Evolutionary conservation across 2,888 invertebrate genomes (phyloP).

Genomic region (Scotopteryx bipunctaria): DNA sequence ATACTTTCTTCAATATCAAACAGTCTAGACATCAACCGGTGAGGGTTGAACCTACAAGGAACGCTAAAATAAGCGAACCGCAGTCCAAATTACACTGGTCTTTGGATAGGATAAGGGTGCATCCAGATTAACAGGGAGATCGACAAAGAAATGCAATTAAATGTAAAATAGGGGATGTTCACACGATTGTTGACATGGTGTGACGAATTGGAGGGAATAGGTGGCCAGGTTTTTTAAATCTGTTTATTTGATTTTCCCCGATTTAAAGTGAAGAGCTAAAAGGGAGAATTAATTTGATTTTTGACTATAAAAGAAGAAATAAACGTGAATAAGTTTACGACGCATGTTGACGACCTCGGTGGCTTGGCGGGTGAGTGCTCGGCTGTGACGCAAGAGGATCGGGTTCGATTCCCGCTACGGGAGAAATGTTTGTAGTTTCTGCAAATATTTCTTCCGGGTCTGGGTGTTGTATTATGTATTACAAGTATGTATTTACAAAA

Average conservation of each 20-base stretch:
- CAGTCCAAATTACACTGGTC: slow-evolving; percentile 11
- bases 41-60: slow-evolving; percentile 40
- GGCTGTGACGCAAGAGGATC: too few species aligned
- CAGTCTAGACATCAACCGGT: slow-evolving; percentile 62
- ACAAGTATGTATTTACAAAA: too few species aligned
- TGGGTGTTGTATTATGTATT: too few species aligned
- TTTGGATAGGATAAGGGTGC: slow-evolving; percentile 64
- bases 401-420: too few species aligned
- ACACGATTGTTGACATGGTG: slow-evolving; percentile 77
- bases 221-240: slow-evolving; percentile 55
- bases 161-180: slow-evolving; percentile 81
- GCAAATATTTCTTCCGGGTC: too few species aligned
- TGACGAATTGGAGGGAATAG: slow-evolving; percentile 73
- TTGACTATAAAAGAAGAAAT: too few species aligned
- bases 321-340: too few species aligned
- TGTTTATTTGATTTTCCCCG: slow-evolving; percentile 46
- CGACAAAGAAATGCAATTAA: slow-evolving; percentile 83
- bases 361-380: too few species aligned
- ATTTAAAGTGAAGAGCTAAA: slow-evolving; percentile 34
- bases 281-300: neutral
- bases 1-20: slow-evolving; percentile 73
- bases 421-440: too few species aligned
- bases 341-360: too few species aligned
- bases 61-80: neutral
- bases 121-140: slow-evolving; percentile 78